Base-by-base conservation (phyloP, 2,888 invertebrate species). In the Hyposoter dolosus region DNA sequence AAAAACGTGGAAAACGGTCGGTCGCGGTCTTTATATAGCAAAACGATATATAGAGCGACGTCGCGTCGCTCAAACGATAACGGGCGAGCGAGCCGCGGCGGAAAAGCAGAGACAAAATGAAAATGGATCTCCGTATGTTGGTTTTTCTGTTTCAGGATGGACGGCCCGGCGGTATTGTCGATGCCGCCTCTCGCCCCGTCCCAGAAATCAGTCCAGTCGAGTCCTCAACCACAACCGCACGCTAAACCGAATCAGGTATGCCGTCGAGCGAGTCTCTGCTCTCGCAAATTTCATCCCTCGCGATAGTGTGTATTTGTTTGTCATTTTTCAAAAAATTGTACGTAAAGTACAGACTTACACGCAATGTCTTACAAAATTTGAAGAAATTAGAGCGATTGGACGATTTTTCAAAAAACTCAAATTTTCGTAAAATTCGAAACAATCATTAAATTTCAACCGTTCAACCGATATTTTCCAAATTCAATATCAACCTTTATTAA, bases 191-290 rank as follows among this genome's bases (percentile, higher is more conserved):
- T 95, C 95, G 88, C 91, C 94, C 9, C 91, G 94, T 76, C 95
- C 95, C 91, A 93, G 94, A 63, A 91, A 91, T 94, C 95, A 86
- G 89, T 94, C 12, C 95, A 95, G 80, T 95, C 92, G 65, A 87
- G 85, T 83, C 89, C 92, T 50, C 92, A 92, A 85, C 91, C 92
- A 83, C 95, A 95, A 90, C 92, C 95, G 74, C 95, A 93, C 88
- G 94, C 95, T 50, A 95, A 95, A 93, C 95, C 95, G 15, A 95
- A 95, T 91, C 95, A 95, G 94, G 95, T 95, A 93, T 56, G 23
- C 3, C 1, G 12, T 3, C 10, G 63, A 28, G 28, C 68, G 65
- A 72, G 72, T 45, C 63, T 32, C 3, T n/a, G n/a, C n/a, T n/a
- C 35, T 28, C 60, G 71, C 50, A 35, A 77, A 63, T 63, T 60